Conservation (phyloP, 2,113 vertebrate genomes). For the Aphelocoma coerulescens region DNA sequence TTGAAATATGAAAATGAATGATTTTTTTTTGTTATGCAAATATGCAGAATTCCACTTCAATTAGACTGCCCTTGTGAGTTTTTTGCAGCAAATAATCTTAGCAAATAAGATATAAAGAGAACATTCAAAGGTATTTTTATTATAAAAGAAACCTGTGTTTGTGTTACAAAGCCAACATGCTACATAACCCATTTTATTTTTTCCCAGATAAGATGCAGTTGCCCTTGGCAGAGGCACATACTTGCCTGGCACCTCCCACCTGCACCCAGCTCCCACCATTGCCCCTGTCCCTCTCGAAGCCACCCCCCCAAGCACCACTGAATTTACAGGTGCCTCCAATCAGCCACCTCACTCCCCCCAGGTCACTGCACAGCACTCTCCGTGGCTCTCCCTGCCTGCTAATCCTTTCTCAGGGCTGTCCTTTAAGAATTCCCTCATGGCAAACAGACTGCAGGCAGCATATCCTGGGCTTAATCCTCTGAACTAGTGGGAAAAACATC, state of each 20-base stretch:
- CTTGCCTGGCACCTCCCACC: neutral
- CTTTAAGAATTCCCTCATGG: neutral
- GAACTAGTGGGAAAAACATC: neutral
- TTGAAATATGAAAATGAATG: neutral
- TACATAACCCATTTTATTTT: neutral
- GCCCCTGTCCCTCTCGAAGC: accelerated
- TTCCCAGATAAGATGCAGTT: neutral
- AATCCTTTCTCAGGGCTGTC: neutral
- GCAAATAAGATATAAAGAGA: neutral
- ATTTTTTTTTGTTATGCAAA: neutral
- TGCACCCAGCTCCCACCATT: neutral
- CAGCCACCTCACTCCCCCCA: neutral
- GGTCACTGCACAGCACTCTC: neutral
- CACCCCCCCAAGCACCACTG: accelerated
- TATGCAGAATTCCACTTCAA: neutral
- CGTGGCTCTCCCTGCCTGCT: neutral
- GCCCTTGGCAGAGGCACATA: neutral
- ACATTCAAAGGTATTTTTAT: neutral
- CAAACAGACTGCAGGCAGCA: neutral
- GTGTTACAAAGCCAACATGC: neutral
- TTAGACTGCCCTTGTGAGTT: neutral
- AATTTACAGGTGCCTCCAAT: too few relatives aligned
- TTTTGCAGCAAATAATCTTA: neutral
- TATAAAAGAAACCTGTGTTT: neutral
- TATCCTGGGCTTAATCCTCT: neutral